A percentile compares a stretch with the other conserved stretches of the same genome.
phyloP scores from a whole-genome alignment of 2,113 vertebrate genomes.

The Mormoops blainvillei region DNA sequence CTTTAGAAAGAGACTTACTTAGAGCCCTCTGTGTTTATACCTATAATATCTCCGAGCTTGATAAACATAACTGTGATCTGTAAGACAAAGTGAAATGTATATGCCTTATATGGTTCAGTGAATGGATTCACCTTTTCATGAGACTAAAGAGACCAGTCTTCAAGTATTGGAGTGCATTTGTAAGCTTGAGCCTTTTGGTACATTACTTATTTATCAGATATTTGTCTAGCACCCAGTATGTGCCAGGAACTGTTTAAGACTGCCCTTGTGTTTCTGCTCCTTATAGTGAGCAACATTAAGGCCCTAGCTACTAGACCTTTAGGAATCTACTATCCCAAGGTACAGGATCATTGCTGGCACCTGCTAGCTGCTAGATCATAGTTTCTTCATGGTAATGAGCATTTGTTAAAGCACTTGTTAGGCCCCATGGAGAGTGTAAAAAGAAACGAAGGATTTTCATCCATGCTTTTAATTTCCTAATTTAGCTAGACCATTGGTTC shows the following conservation, averaged over 20 bases:
- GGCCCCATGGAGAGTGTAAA: background rate
- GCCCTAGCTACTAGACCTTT: background rate
- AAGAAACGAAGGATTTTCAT: background rate
- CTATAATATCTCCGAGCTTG: background rate
- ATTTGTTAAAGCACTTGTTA: background rate
- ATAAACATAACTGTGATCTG: background rate
- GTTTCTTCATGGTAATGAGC: background rate
- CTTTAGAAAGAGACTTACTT: slow-evolving; percentile 1
- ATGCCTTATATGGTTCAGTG: background rate
- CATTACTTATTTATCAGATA: background rate
- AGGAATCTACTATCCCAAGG: background rate
- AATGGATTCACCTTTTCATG: background rate
- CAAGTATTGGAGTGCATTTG: background rate
- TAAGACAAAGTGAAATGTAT: background rate
- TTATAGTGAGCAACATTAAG: background rate
- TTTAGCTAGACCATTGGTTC: background rate
- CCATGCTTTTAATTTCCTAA: background rate
- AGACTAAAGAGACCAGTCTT: background rate
- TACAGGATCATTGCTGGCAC: background rate
- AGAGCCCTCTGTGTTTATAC: background rate
- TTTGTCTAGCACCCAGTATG: background rate
- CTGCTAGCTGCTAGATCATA: background rate
- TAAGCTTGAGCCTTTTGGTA: background rate
- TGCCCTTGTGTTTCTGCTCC: background rate
- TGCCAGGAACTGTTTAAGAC: background rate